Evolutionary conservation across 2,888 invertebrate species (phyloP), one percentile per base, ranked within the genome.

Genomic region (Isotomurus palustris): DNA sequence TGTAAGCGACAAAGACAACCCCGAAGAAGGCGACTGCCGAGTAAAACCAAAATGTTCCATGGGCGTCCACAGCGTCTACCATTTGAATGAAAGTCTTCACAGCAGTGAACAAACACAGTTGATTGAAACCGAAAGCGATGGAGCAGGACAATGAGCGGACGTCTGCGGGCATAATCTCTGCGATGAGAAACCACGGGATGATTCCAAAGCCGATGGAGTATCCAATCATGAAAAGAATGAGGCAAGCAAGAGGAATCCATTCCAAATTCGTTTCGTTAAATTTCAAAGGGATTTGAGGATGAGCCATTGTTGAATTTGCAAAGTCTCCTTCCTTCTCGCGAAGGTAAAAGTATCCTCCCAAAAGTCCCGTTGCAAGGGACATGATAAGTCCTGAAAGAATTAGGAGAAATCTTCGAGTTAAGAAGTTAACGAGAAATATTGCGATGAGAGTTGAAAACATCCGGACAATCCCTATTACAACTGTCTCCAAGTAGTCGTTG

Each of bases 21-120:
- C 67, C 70, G 35, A 61, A 12, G 4, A 62, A 55, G 1, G 62
- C 56, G 10, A 64, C 58, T 2, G 35, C 53, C 2, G 61, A 54
- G 53, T 70, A 70, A 14, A 66, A 47, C 67, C 68, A 67, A 58
- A 70, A 70, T 1, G 67, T 67, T n/a, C 70, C 70, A 22, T 62
- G 58, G 4, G 70, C 63, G 32, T 70, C 62, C 1, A 70, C 50
- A 19, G 55, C 8, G 3, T 66, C 63, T 14, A 70, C 56, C 55
- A 61, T 59, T 44, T 64, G 35, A 19, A 68, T 45, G 25, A 70
- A 70, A 0, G 64, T 66, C 50, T 70, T 70, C 19, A 70, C 68
- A n/a, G 62, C 58, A 4, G 58, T 51, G 51, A 70, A 70, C 2
- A 69, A 51, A 32, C 60, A 67, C 2, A 66, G 28, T 36, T 70